These are phyloP conservation scores for Excalfactoria chinensis DNA, from an alignment of 2,113 vertebrate genomes.

Conservation along the genomic window DNA sequence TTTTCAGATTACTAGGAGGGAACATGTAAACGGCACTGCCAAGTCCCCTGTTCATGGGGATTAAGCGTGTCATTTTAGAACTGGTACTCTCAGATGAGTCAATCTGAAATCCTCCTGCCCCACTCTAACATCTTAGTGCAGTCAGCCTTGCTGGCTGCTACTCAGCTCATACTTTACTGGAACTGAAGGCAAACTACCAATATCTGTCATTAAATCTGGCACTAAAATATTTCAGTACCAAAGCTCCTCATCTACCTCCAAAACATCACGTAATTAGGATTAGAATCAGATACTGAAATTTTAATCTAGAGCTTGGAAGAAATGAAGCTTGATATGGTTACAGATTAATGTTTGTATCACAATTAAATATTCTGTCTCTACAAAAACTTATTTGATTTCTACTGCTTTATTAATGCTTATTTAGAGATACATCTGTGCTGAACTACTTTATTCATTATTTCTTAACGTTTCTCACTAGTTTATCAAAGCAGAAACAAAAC, in stretches of 20 bases:
- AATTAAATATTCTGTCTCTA: background rate
- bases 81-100: background rate
- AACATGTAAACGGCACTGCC: background rate
- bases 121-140: background rate
- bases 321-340: background rate
- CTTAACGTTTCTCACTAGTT: slow-evolving; percentile 24
- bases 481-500: slow-evolving; percentile 35
- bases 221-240: background rate
- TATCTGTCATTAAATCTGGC: background rate
- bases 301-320: background rate
- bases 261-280: background rate
- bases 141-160: background rate
- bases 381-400: background rate
- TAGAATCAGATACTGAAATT: background rate
- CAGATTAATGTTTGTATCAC: background rate
- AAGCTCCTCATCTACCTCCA: background rate
- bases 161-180: background rate
- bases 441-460: slow-evolving; percentile 31
- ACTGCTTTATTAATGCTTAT: slow-evolving; percentile 14
- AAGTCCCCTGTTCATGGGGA: background rate
- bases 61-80: background rate
- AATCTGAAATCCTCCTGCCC: background rate
- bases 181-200: background rate
- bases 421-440: slow-evolving; percentile 7
- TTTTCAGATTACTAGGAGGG: background rate